Base-by-base conservation (phyloP, 2,797 vertebrate species). In the Sternotherus odoratus region DNA sequence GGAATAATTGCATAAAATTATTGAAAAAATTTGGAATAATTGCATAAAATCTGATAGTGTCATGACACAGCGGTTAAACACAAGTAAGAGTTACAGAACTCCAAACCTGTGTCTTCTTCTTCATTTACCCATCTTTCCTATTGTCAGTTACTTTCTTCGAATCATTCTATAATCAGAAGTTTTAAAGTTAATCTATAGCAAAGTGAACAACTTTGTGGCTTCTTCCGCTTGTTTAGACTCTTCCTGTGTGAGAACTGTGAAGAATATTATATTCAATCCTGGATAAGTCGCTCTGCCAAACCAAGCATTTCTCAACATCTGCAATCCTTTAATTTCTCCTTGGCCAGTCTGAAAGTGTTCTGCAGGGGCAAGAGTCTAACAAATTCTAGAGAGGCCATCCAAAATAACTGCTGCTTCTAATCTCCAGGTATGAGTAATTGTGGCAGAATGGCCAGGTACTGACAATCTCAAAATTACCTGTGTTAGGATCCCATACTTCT, bases 241-340 rank as follows among this genome's bases (percentile, higher is more conserved):
- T 89, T 77, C 85, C 83, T 87, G 3, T 1, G 1, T 82, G 36
- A 91, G 28, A 90, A 12, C 15, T 86, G 2, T 53, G 26, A 87
- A 51, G 33, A 85, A 72, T 6, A 5, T 48, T 56, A 46, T 21
- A 39, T 49, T 63, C 51, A 86, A 53, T 2, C 21, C 82, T 30
- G 28, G 30, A 75, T 84, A 88, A 93, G 83, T 94, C 85, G 91
- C 36, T 77, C 30, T 23, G 26, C 23, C 66, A 94, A 92, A 72
- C 54, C 49, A 95, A 92, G 77, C 53, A 79, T 95, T 96, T 96
- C 83, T 95, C 74, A 94, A 87, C 89, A 95, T 87, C 84, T 92
- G 79, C 56, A 88, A 36, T 89, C 36, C 60, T 97, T 96, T 80
- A 79, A 69, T 83, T 84, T 93, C 63, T 57, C 89, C 72, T 39